phyloP scores from a whole-genome alignment of 64 coral and sea anemone genomes.

The Stichodactyla mertensii region DNA sequence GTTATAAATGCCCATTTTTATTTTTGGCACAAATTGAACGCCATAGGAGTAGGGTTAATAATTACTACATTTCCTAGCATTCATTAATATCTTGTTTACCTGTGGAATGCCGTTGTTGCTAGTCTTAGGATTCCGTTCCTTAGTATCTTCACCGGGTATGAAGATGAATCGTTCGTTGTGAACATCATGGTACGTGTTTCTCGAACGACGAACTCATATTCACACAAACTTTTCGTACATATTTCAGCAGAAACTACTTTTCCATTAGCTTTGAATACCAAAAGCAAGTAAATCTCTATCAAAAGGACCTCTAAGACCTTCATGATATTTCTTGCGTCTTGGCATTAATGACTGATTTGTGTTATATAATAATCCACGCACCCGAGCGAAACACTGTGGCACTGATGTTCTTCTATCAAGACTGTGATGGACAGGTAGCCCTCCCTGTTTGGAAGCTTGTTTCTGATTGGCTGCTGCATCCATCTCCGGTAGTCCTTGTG shows the following conservation, averaged over 20 bases:
- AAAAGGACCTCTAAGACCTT: not conserved
- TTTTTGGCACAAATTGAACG: no score
- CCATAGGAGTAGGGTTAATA: no score
- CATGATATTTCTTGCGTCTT: not conserved
- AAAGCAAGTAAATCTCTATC: not conserved
- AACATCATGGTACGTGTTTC: not conserved
- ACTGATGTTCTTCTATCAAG: no score
- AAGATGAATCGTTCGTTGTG: not conserved
- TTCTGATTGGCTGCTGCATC: no score
- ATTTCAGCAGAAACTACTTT: not conserved
- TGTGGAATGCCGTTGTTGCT: not conserved
- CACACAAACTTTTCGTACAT: not conserved
- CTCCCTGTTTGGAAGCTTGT: no score
- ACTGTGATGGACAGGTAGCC: no score
- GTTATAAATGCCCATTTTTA: no score
- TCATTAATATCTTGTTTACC: not conserved
- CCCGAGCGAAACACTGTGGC: no score
- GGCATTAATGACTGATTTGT: no score
- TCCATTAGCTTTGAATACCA: not conserved
- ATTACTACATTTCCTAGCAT: not conserved
- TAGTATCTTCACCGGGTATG: not conserved
- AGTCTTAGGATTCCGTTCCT: not conserved
- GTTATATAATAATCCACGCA: no score
- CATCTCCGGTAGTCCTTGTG: no score
- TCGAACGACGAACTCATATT: not conserved